Evolutionary conservation across 2,888 invertebrate genomes (phyloP).

Genomic region (Fissipunctia ypsillon): DNA sequence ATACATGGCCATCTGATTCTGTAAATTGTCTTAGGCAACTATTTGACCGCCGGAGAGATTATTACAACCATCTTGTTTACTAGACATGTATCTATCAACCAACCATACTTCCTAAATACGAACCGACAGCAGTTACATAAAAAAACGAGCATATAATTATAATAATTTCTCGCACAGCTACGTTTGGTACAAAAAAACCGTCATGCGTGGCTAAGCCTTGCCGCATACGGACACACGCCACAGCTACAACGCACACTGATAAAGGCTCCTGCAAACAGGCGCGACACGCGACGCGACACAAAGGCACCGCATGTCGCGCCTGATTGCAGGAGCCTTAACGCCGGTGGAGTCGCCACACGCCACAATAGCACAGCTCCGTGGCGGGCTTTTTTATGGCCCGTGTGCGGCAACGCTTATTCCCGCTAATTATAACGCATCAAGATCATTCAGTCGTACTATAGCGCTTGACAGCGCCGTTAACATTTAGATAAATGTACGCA

Average conservation of each 20-base stretch:
- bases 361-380: no score
- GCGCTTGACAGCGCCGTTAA: constrained; percentile 66
- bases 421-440: constrained; percentile 61
- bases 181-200: constrained; percentile 32
- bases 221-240: no score
- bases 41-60: background rate
- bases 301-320: no score
- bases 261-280: no score
- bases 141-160: constrained; percentile 41
- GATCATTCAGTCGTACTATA: constrained; percentile 53
- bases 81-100: background rate
- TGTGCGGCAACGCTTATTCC: constrained; percentile 25
- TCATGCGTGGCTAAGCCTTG: no score
- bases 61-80: background rate
- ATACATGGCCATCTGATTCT: background rate
- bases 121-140: constrained; percentile 41
- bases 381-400: no score
- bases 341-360: no score
- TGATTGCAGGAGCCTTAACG: no score
- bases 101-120: background rate
- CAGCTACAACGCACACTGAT: no score
- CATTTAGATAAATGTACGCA: constrained; percentile 35
- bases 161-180: constrained; percentile 32
- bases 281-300: no score
- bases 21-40: background rate